Evolutionary conservation across 2,888 invertebrate genomes (phyloP), one percentile per base, ranked within the genome.

Genomic region (Cheilosia vernalis): DNA sequence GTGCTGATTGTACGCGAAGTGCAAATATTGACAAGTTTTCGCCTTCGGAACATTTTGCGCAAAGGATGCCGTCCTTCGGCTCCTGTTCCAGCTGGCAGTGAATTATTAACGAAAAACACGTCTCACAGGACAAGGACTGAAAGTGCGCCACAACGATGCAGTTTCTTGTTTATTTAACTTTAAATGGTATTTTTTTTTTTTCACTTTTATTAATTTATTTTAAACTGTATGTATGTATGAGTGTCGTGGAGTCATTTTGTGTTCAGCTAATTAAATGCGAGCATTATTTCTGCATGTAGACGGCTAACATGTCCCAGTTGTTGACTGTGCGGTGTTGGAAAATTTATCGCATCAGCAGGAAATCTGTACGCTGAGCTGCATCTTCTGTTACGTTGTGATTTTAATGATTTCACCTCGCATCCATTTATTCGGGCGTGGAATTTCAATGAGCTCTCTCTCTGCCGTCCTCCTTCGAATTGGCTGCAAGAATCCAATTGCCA

Each of bases 401-500:
- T 9, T 56, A 64, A 9, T 30, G 51, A 63, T 47, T 64, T 66
- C 17, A 17, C 40, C 63, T 44, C 21, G 66, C 30, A 70, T 77
- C 42, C 64, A 19, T 73, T 66, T 55, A 19, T 61, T 56, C 61
- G 55, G 58, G 19, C 27, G 56, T 15, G 42, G 66, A 83, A 77
- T 77, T 61, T 66, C 66, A 82, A 82, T 82, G 72, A 77, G 40
- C 30, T 24, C 24, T 44, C 10, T 44, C 1, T 58, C 37, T n/a
- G n/a, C 24, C 51, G 19, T 47, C 42, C 66, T 13, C 33, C 64
- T 60, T 47, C 66, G 53, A 82, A 82, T 70, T 77, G 64, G 61
- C 49, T 81, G 76, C 81, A 66, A 72, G 42, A 77, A 70, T 76
- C 72, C 81, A 85, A 81, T 85, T 77, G 76, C 66, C 81, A 81